These are phyloP conservation scores for Acanthopleura granulata DNA, from an alignment of 2,888 invertebrate species.

Conservation along the genomic window DNA sequence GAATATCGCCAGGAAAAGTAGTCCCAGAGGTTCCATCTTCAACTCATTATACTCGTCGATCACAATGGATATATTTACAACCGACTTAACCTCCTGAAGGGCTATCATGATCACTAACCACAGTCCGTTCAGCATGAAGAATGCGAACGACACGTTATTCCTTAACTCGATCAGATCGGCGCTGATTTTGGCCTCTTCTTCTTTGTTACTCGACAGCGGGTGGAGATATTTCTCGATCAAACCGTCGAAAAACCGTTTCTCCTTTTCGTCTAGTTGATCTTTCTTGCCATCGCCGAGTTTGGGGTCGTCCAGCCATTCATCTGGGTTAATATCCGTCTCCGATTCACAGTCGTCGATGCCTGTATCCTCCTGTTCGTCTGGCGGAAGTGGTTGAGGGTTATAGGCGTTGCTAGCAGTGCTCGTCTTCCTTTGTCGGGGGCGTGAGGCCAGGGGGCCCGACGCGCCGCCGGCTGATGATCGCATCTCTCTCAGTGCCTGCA, in stretches of 20 bases:
- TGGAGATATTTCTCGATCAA: slow-evolving; percentile 92
- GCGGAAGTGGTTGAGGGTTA: neutral
- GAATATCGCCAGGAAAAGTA: slow-evolving; percentile 39
- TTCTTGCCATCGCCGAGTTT: slow-evolving; percentile 46
- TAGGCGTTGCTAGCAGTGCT: neutral
- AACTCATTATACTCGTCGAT: slow-evolving; percentile 16
- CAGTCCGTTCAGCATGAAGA: slow-evolving; percentile 98
- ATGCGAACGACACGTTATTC: slow-evolving; percentile 79
- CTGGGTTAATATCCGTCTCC: neutral
- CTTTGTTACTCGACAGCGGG: slow-evolving; percentile 92
- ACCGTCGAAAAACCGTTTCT: slow-evolving; percentile 91
- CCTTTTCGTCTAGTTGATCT: slow-evolving; percentile 72
- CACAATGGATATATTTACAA: slow-evolving; percentile 29
- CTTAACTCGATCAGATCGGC: slow-evolving; percentile 85
- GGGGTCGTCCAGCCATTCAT: slow-evolving; percentile 51
- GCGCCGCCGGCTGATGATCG: neutral
- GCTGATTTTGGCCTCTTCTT: slow-evolving; percentile 58
- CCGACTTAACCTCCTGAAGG: slow-evolving; percentile 37
- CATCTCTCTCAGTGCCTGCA: neutral
- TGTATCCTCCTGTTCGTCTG: neutral
- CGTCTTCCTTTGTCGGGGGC: neutral
- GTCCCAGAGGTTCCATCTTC: slow-evolving; percentile 37
- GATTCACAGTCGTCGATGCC: neutral
- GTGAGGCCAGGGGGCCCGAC: neutral
- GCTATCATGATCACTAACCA: slow-evolving; percentile 85